Base-by-base conservation (phyloP, 1,140 invertebrate species). In the Drosophila nigromelanica region DNA sequence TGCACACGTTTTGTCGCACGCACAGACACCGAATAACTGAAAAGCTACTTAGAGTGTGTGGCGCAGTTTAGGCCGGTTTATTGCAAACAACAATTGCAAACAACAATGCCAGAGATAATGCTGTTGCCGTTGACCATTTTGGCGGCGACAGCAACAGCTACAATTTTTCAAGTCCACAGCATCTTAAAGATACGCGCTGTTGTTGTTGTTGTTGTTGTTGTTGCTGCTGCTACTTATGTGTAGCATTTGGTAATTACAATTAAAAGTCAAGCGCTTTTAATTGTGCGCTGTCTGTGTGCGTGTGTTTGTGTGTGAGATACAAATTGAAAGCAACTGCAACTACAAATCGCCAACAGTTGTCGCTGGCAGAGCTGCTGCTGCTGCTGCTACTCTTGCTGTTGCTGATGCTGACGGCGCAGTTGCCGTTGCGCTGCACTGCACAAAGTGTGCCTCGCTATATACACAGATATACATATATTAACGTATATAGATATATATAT, bases 191-290 rank as follows among this genome's bases (percentile, higher is more conserved):
- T 86, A 80, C 73, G 59, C 60, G 80, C 40, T 76, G 66, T 54
- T 75, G 70, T 12, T 51, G 61, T 14, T 24, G 52, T 0, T 59
- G 64, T 10, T 64, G 78, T 42, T 63, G 73, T 30, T 70, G 67
- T 43, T 73, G 73, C 56, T 85, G 66, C 58, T 74, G 64, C 70
- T 60, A 67, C 70, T 73, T 73, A 68, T 68, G 70, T 68, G 50
- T 67, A 69, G 66, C 58, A 61, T 82, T 86, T 63, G 82, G 71
- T 87, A 86, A 86, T 86, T 87, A 86, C 82, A 89, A 86, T 86
- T 79, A 86, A 87, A 86, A 80, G 78, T 87, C 79, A 87, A 73
- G 86, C 76, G 83, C 62, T 76, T 73, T 86, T 82, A 86, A 87
- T 86, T 81, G 81, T 55, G 48, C 68, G 33, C 60, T 68, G 45